Conservation (phyloP, 2,888 invertebrate species). For the Matsumyia berberina region DNA sequence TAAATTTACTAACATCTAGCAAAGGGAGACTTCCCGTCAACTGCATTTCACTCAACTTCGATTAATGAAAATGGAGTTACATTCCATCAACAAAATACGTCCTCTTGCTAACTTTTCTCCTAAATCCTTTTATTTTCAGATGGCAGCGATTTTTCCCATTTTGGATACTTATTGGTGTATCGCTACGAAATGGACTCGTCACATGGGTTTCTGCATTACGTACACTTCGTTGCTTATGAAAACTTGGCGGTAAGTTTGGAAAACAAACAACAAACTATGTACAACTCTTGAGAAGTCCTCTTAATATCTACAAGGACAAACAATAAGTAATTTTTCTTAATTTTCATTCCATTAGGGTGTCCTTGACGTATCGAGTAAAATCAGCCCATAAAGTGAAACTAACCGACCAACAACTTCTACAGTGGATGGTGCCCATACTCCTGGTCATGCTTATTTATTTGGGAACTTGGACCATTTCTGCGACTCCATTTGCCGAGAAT, state of each 20-base stretch:
- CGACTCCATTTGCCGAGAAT: slow-evolving; percentile 92
- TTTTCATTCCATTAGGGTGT: slow-evolving; percentile 87
- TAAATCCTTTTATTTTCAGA: slow-evolving; percentile 86
- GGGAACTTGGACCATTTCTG: slow-evolving; percentile 95
- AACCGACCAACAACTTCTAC: slow-evolving; percentile 95
- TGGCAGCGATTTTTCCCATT: slow-evolving; percentile 96
- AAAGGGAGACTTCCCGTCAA: too few relatives aligned
- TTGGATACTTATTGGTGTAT: slow-evolving; percentile 93
- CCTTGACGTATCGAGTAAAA: slow-evolving; percentile 95
- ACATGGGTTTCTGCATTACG: slow-evolving; percentile 96
- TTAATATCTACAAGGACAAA: background rate
- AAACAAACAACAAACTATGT: background rate
- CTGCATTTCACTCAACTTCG: too few relatives aligned
- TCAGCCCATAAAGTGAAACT: slow-evolving; percentile 96
- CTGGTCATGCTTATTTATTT: slow-evolving; percentile 94
- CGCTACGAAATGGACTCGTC: slow-evolving; percentile 96
- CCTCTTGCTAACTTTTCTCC: too few relatives aligned
- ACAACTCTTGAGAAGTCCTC: background rate
- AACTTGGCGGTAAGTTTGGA: slow-evolving; percentile 92
- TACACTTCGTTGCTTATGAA: slow-evolving; percentile 97
- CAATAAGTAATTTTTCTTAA: slow-evolving; percentile 43
- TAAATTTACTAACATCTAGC: too few relatives aligned
- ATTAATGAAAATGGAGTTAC: too few relatives aligned
- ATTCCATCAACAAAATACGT: too few relatives aligned
- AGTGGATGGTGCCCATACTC: slow-evolving; percentile 97